These are phyloP conservation scores for Galerucella pusilla DNA, from an alignment of 2,888 invertebrate genomes.

Conservation along the genomic window DNA sequence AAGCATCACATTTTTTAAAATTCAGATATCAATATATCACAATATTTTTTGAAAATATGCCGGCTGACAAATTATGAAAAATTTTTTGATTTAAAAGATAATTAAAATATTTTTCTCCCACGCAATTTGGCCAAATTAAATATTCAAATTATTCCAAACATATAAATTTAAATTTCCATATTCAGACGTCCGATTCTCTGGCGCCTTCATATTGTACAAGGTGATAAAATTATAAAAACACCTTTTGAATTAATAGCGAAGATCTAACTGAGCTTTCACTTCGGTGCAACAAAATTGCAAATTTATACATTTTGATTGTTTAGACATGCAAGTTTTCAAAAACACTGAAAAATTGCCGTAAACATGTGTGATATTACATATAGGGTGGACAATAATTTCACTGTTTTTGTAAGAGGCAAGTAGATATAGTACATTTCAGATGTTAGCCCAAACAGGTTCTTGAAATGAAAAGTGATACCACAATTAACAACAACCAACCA, in stretches of 20 bases:
- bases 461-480: no score
- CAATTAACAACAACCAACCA: no score
- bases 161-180: slow-evolving; percentile 30
- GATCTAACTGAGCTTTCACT: background rate
- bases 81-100: slow-evolving; percentile 20
- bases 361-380: no score
- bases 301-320: background rate
- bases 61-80: slow-evolving; percentile 27
- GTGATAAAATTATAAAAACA: slow-evolving; percentile 5
- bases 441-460: no score
- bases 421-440: no score
- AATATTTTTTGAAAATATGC: slow-evolving; percentile 13
- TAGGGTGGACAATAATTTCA: no score
- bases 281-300: background rate
- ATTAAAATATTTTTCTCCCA: slow-evolving; percentile 18
- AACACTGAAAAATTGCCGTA: no score
- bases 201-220: slow-evolving; percentile 23
- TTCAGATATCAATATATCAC: slow-evolving; percentile 21
- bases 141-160: slow-evolving; percentile 29
- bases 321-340: no score
- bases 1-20: slow-evolving; percentile 8
- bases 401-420: no score
- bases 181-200: slow-evolving; percentile 28
- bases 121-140: slow-evolving; percentile 32
- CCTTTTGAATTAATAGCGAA: background rate